Evolutionary conservation across 2,113 vertebrate species (phyloP).

Genomic region (Vicugna pacos): DNA sequence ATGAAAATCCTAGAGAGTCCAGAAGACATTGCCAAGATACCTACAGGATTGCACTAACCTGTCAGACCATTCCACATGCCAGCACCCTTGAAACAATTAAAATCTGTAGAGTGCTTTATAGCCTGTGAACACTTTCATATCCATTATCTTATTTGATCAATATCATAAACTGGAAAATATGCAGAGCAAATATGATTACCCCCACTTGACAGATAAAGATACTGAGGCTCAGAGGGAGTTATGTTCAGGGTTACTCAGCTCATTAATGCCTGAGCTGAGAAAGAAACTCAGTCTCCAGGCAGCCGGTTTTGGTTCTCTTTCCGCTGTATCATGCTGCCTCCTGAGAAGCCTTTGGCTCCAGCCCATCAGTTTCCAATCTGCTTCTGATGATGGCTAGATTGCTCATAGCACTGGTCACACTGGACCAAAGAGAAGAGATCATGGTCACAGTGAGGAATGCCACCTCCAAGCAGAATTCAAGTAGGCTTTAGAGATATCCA

Average conservation of each 20-base stretch:
- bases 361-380: conserved; percentile 9
- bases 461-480: neutral
- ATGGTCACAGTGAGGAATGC: neutral
- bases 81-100: neutral
- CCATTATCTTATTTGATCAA: conserved; percentile 30
- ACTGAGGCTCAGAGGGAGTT: neutral
- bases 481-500: neutral
- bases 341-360: conserved; percentile 39
- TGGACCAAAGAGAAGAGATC: neutral
- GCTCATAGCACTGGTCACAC: neutral
- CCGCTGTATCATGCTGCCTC: neutral
- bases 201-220: neutral
- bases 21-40: conserved; percentile 63
- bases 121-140: conserved; percentile 36
- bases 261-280: neutral
- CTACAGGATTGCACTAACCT: conserved; percentile 61
- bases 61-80: neutral
- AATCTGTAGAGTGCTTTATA: neutral
- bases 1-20: conserved; percentile 81
- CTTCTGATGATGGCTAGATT: neutral
- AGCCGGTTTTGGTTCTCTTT: neutral
- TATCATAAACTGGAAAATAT: neutral
- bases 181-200: neutral
- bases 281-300: neutral
- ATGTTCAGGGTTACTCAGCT: neutral